Conservation (phyloP, 2,797 vertebrate species). For the Tenualosa ilisha region DNA sequence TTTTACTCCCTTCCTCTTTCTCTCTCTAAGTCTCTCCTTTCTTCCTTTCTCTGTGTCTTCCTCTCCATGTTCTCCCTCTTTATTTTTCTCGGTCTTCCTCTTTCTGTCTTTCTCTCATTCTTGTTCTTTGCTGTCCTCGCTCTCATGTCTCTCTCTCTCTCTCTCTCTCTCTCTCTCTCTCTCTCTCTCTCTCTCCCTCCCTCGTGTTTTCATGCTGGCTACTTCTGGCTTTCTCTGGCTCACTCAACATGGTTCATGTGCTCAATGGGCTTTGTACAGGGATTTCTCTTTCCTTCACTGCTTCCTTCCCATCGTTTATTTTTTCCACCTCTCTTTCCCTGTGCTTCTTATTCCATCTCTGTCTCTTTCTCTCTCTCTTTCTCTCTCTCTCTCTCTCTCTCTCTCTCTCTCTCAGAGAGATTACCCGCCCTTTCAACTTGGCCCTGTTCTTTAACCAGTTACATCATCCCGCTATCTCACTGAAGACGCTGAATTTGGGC, state of each 20-base stretch:
- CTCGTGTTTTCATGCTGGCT: conserved; percentile 41
- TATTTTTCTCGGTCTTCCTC: neutral
- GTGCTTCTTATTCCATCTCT: neutral
- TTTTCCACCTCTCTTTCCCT: neutral
- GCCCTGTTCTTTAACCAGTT: neutral
- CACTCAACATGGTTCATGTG: neutral
- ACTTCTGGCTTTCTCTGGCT: conserved; percentile 37
- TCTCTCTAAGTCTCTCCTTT: neutral
- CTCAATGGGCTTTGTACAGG: conserved; percentile 15
- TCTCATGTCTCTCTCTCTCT: neutral
- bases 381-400: neutral
- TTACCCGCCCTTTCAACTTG: neutral
- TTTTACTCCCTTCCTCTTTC: conserved; percentile 31
- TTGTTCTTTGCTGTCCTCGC: conserved; percentile 35
- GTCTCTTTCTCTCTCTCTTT: neutral
- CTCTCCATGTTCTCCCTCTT: conserved; percentile 37
- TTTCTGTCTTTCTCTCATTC: conserved; percentile 14
- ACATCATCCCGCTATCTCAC: neutral
- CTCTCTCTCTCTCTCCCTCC: conserved; percentile 27
- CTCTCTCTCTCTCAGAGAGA: neutral
- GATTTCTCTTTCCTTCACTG: neutral
- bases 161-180: conserved; percentile 26
- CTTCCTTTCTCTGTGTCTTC: conserved; percentile 1
- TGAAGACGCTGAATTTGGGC: neutral
- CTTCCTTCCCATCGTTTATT: neutral